Conservation (phyloP, 2,113 vertebrate species). For the Acanthochromis polyacanthus region DNA sequence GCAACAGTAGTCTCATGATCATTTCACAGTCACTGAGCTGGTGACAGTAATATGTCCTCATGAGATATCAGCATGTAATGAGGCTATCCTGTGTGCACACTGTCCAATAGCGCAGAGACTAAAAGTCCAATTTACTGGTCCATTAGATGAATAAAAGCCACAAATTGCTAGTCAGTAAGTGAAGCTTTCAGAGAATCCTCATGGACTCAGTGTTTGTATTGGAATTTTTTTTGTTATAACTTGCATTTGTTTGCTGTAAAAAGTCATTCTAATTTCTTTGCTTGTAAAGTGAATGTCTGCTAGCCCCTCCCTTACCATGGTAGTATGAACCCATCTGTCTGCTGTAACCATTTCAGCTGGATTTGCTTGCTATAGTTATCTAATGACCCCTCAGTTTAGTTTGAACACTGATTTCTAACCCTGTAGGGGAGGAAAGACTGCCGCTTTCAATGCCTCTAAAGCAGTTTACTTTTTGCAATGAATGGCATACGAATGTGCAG, state of each 20-base stretch:
- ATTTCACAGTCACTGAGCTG: not conserved
- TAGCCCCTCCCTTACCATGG: not conserved
- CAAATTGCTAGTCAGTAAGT: not conserved
- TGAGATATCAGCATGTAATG: not conserved
- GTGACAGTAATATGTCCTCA: not conserved
- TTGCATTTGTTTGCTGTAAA: not conserved
- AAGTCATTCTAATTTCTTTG: not conserved
- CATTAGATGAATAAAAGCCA: constrained; percentile 8
- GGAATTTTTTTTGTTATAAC: not conserved
- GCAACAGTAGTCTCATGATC: too few relatives aligned
- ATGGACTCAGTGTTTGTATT: not conserved
- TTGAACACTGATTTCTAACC: too few relatives aligned
- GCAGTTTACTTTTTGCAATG: not conserved
- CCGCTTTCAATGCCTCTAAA: not conserved
- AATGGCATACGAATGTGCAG: not conserved
- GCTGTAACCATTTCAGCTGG: too few relatives aligned
- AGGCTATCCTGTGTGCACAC: not conserved
- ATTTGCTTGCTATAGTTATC: not conserved
- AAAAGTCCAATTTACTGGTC: constrained; percentile 2
- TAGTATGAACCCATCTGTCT: too few relatives aligned
- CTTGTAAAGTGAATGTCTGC: not conserved
- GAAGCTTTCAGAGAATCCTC: not conserved
- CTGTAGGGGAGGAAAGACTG: too few relatives aligned
- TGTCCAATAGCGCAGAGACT: not conserved
- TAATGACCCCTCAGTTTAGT: too few relatives aligned